Conservation (phyloP, 2,797 vertebrate genomes). For the Cyprinodon diabolis region DNA sequence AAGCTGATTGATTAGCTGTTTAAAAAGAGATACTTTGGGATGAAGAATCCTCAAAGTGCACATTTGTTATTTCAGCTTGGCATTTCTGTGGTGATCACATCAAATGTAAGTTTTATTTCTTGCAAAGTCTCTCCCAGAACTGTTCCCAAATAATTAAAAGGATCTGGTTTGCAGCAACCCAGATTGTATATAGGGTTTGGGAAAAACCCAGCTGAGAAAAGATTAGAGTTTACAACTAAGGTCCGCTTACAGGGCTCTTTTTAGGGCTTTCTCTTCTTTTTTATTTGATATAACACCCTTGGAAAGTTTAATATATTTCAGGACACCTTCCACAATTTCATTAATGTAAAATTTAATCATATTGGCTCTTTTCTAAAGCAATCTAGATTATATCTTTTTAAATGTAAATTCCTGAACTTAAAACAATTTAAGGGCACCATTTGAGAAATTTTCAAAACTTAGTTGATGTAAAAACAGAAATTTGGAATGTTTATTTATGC, state of each 20-base stretch:
- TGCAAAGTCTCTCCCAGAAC: background rate
- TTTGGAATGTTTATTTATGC: too few species aligned
- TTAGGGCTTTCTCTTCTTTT: too few species aligned
- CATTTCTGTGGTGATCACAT: conserved; percentile 14
- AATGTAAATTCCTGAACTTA: background rate
- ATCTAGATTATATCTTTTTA: background rate
- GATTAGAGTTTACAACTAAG: conserved; percentile 9
- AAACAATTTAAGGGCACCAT: background rate
- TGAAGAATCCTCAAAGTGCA: background rate
- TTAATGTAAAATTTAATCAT: too few species aligned
- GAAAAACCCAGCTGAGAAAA: conserved; percentile 25
- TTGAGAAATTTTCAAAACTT: background rate
- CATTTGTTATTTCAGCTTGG: conserved; percentile 13
- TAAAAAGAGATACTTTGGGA: conserved; percentile 2
- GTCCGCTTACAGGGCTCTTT: conserved; percentile 17
- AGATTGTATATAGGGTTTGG: conserved; percentile 13
- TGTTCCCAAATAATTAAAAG: background rate
- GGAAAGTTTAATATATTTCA: too few species aligned
- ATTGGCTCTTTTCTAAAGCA: too few species aligned
- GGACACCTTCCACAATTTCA: too few species aligned
- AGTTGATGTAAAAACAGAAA: too few species aligned
- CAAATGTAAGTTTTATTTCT: conserved; percentile 28
- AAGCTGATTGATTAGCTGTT: conserved; percentile 27
- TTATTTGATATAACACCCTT: too few species aligned
- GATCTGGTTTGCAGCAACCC: conserved; percentile 9